Percentiles rank a stretch among this genome's conserved stretches.
Evolutionary conservation across 2,113 vertebrate genomes (phyloP).

Genomic region (Cheirogaleus medius): DNA sequence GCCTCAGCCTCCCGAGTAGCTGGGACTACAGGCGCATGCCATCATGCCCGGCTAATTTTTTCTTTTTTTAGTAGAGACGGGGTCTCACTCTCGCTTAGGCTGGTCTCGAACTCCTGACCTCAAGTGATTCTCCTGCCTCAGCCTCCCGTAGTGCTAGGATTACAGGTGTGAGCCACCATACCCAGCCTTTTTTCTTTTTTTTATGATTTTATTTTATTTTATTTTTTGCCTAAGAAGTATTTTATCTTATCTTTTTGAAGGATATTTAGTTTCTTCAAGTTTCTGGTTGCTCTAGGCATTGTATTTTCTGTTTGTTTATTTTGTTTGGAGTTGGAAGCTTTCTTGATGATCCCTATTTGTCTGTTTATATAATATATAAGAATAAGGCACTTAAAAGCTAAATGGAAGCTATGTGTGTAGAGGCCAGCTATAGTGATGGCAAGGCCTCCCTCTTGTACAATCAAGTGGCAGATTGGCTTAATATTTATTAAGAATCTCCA

Average conservation of each 20-base stretch:
- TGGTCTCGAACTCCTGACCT: too few species aligned
- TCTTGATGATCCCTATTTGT: not conserved
- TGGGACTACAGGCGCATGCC: too few species aligned
- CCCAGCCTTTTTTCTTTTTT: too few species aligned
- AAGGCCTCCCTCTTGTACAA: not conserved
- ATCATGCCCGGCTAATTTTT: too few species aligned
- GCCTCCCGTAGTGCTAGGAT: too few species aligned
- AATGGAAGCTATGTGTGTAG: not conserved
- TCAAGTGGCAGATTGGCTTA: not conserved
- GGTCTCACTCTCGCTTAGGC: too few species aligned
- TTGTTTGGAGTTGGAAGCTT: not conserved
- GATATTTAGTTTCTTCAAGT: not conserved
- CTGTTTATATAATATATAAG: not conserved
- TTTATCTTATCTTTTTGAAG: conserved; percentile 17
- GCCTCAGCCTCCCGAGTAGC: too few species aligned
- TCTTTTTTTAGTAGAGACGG: too few species aligned
- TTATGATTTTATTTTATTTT: too few species aligned
- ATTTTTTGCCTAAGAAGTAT: not conserved
- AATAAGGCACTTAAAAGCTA: not conserved
- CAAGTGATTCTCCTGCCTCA: too few species aligned
- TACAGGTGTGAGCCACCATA: too few species aligned
- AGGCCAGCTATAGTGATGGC: not conserved
- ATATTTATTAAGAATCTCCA: not conserved
- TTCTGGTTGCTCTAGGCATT: not conserved
- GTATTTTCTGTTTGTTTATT: not conserved